These are phyloP conservation scores for Formica selysi DNA, from an alignment of 1,140 invertebrate species.

Conservation along the genomic window DNA sequence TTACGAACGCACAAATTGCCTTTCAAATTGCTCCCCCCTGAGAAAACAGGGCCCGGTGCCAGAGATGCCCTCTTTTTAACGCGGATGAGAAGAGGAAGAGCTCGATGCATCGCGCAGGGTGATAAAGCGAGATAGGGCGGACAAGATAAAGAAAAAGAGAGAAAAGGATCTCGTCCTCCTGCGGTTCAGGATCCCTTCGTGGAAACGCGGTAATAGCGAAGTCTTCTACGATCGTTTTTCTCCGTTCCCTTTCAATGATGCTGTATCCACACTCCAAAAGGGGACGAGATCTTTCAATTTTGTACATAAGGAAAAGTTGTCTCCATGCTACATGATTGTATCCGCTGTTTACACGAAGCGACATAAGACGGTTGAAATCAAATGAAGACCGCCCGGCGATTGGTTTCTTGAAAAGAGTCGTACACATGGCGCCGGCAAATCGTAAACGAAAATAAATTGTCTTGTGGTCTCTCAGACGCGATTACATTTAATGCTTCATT, in stretches of 20 bases:
- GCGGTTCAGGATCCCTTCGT: constrained; percentile 67
- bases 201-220: constrained; percentile 67
- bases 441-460: constrained; percentile 51
- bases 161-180: constrained; percentile 49
- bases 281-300: constrained; percentile 63
- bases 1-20: constrained; percentile 78
- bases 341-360: constrained; percentile 41
- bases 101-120: constrained; percentile 1
- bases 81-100: constrained; percentile 46
- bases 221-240: constrained; percentile 63
- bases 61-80: constrained; percentile 74
- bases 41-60: constrained; percentile 74
- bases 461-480: neutral
- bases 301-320: constrained; percentile 60
- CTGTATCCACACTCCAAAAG: constrained; percentile 10
- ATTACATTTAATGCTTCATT: constrained; percentile 29
- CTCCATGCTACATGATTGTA: constrained; percentile 29
- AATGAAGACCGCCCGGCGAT: constrained; percentile 50
- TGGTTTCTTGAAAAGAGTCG: constrained; percentile 46
- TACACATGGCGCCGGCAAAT: neutral
- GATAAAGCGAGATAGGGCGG: constrained; percentile 52
- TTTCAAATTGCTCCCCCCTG: constrained; percentile 75
- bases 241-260: constrained; percentile 46
- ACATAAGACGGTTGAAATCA: constrained; percentile 46
- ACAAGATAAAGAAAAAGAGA: constrained; percentile 61